phyloP scores from a whole-genome alignment of 2,888 invertebrate species.

The Drosophila planitibia region DNA sequence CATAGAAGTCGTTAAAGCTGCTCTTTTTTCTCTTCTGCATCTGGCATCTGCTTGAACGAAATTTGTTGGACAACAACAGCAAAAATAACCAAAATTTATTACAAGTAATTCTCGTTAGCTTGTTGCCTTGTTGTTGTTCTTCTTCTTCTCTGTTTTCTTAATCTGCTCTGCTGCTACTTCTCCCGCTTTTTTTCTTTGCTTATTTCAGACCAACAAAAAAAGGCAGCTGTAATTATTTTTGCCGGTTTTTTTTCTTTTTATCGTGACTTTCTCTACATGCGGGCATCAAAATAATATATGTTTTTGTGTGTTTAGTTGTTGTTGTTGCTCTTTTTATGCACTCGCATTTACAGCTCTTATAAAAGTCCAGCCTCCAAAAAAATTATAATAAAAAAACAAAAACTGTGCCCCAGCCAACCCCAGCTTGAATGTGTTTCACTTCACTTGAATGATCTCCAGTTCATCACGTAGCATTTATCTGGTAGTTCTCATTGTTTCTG shows the following conservation, averaged over 20 bases:
- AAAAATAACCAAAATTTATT: slow-evolving; percentile 48
- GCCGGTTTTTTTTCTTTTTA: slow-evolving; percentile 38
- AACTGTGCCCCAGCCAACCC: slow-evolving; percentile 25
- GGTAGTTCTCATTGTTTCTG: slow-evolving; percentile 36
- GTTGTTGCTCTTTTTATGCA: slow-evolving; percentile 6
- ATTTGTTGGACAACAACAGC: slow-evolving; percentile 27
- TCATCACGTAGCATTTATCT: slow-evolving; percentile 56
- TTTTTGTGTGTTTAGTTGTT: slow-evolving; percentile 26
- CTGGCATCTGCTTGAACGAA: slow-evolving; percentile 18
- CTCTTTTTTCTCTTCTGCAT: not conserved
- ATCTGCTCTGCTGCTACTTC: not conserved
- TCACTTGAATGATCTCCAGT: slow-evolving; percentile 30
- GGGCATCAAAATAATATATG: slow-evolving; percentile 49
- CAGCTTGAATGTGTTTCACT: slow-evolving; percentile 20
- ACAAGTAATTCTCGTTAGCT: slow-evolving; percentile 45
- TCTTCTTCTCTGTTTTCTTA: slow-evolving; percentile 1
- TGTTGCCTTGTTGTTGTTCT: slow-evolving; percentile 44
- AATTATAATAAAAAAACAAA: slow-evolving; percentile 4
- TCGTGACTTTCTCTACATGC: slow-evolving; percentile 61
- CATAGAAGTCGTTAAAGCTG: slow-evolving; percentile 61
- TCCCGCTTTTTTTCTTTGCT: slow-evolving; percentile 9
- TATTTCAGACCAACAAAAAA: slow-evolving; percentile 15
- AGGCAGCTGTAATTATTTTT: slow-evolving; percentile 64
- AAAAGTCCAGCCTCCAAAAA: slow-evolving; percentile 53
- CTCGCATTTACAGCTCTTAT: slow-evolving; percentile 11